A percentile compares a stretch with the other conserved stretches of the same genome.
Conservation (phyloP, 2,888 invertebrate genomes). For the Amaurobius ferox region DNA sequence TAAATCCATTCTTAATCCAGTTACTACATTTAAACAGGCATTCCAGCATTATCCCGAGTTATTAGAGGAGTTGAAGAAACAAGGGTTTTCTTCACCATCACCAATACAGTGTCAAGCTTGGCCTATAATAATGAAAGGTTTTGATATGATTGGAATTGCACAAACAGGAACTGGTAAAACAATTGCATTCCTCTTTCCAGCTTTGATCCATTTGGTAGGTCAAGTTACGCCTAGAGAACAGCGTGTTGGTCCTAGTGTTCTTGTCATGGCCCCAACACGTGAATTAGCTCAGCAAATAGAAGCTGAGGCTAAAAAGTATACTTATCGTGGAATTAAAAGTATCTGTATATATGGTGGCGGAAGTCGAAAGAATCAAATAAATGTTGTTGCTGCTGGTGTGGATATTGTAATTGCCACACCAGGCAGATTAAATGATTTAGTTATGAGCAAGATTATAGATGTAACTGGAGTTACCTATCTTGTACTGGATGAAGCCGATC, state of each 20-base stretch:
- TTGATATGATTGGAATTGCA: constrained; percentile 96
- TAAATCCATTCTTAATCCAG: constrained; percentile 85
- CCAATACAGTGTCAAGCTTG: constrained; percentile 96
- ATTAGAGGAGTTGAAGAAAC: constrained; percentile 86
- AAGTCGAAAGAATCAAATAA: constrained; percentile 87
- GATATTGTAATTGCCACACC: constrained; percentile 97
- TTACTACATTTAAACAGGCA: constrained; percentile 88
- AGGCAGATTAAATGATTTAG: constrained; percentile 93
- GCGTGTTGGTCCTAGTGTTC: constrained; percentile 88
- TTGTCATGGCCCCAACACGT: constrained; percentile 93
- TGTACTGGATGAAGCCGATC: constrained; percentile 92
- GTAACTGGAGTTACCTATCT: constrained; percentile 89
- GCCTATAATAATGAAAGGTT: constrained; percentile 93
- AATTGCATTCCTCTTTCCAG: constrained; percentile 93
- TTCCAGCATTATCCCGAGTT: constrained; percentile 90
- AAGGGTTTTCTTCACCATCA: constrained; percentile 88
- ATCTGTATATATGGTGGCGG: constrained; percentile 96
- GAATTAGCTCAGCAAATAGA: constrained; percentile 96
- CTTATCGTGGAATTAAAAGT: constrained; percentile 89
- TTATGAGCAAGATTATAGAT: constrained; percentile 83
- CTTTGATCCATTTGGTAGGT: constrained; percentile 92
- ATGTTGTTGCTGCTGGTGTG: constrained; percentile 85
- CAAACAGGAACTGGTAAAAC: constrained; percentile 91
- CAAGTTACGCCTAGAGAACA: constrained; percentile 85
- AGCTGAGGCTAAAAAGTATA: constrained; percentile 91